phyloP scores from a whole-genome alignment of 2,888 invertebrate species.

The Boloria euphrosyne region DNA sequence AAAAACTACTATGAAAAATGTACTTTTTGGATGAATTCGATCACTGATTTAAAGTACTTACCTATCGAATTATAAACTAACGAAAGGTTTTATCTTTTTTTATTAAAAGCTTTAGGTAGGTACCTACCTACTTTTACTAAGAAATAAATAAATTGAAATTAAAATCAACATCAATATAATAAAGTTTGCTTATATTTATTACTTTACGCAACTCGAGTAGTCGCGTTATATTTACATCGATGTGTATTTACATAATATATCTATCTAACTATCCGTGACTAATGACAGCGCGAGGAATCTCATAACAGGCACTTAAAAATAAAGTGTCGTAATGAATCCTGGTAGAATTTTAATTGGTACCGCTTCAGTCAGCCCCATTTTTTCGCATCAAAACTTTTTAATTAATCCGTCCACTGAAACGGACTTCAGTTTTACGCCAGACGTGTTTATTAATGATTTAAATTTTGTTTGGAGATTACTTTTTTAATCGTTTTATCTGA shows the following conservation, averaged over 20 bases:
- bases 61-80: no score
- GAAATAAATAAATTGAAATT: no score
- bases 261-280: slow-evolving; percentile 20
- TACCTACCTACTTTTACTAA: no score
- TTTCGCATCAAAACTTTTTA: slow-evolving; percentile 71
- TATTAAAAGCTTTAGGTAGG: no score
- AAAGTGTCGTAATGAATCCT: slow-evolving; percentile 68
- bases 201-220: not conserved
- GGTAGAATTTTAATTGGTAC: slow-evolving; percentile 75
- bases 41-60: no score
- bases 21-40: no score
- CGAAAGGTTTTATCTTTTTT: no score
- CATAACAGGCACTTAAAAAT: slow-evolving; percentile 63
- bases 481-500: slow-evolving; percentile 29
- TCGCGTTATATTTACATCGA: not conserved
- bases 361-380: slow-evolving; percentile 49
- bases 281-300: slow-evolving; percentile 24
- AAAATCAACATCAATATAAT: no score
- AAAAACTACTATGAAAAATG: no score
- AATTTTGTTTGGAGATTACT: slow-evolving; percentile 35
- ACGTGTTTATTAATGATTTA: slow-evolving; percentile 55
- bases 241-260: slow-evolving; percentile 1
- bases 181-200: not conserved
- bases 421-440: slow-evolving; percentile 59
- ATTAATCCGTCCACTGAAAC: slow-evolving; percentile 69